Evolutionary conservation across 2,113 vertebrate genomes (phyloP).

Genomic region (Lophius piscatorius): DNA sequence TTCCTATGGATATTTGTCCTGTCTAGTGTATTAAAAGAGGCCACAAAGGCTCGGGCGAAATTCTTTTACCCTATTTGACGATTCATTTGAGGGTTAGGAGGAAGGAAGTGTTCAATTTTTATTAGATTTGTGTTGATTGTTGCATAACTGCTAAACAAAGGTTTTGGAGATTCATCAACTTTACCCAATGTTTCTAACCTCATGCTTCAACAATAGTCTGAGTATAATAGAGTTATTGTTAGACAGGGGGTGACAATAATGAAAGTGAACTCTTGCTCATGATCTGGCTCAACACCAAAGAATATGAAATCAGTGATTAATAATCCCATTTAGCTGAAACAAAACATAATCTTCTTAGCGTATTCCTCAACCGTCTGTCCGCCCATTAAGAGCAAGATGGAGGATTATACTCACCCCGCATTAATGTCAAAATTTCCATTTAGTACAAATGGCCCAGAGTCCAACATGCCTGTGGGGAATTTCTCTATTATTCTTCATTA

Average conservation of each 20-base stretch:
- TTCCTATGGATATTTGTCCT: no score
- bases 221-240: slow-evolving; percentile 48
- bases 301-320: slow-evolving; percentile 26
- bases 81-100: neutral
- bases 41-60: neutral
- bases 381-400: slow-evolving; percentile 51
- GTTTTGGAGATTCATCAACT: neutral
- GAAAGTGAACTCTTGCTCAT: slow-evolving; percentile 47
- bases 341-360: slow-evolving; percentile 71
- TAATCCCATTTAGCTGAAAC: slow-evolving; percentile 71
- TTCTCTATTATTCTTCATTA: no score
- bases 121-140: slow-evolving; percentile 1
- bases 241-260: slow-evolving; percentile 37
- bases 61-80: neutral
- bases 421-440: slow-evolving; percentile 47
- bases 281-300: slow-evolving; percentile 46
- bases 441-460: slow-evolving; percentile 11
- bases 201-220: slow-evolving; percentile 16
- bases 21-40: no score
- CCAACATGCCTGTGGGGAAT: no score
- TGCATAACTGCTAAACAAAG: slow-evolving; percentile 5
- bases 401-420: slow-evolving; percentile 53
- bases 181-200: neutral
- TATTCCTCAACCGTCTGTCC: slow-evolving; percentile 54
- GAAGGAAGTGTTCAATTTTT: slow-evolving; percentile 1